Conservation (phyloP, 2,888 invertebrate species). For the Pristionchus entomophagus region DNA sequence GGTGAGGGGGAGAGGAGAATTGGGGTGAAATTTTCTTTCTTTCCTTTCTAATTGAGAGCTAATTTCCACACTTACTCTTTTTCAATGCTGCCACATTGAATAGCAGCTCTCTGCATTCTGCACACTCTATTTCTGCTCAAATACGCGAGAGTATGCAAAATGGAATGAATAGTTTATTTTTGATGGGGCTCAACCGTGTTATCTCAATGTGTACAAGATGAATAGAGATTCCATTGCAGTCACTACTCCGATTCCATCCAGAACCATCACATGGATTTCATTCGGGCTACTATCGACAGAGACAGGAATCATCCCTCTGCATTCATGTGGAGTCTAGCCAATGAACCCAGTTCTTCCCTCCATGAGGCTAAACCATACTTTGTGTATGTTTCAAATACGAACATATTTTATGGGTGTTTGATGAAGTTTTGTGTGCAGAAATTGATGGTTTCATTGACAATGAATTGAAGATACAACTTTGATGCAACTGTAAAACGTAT, state of each 20-base stretch:
- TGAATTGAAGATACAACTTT: background rate
- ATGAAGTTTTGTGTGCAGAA: background rate
- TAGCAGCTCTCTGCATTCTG: too few species aligned
- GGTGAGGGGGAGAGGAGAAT: too few species aligned
- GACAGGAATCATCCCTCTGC: constrained; percentile 95
- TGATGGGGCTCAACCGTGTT: too few species aligned
- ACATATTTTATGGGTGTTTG: background rate
- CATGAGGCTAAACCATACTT: constrained; percentile 87
- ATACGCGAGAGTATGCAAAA: too few species aligned
- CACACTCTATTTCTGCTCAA: too few species aligned
- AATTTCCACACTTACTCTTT: too few species aligned
- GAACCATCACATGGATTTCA: constrained; percentile 87
- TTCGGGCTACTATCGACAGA: constrained; percentile 88
- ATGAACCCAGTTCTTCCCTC: constrained; percentile 87
- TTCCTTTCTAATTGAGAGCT: too few species aligned
- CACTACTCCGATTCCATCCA: constrained; percentile 1
- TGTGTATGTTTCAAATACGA: constrained; percentile 80
- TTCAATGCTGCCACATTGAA: too few species aligned
- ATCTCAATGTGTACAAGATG: too few species aligned
- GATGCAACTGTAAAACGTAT: background rate
- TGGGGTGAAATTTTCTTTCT: background rate
- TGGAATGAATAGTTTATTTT: too few species aligned
- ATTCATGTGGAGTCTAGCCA: constrained; percentile 90
- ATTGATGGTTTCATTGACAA: background rate
- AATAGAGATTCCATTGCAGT: background rate